Percentiles rank a stretch among this genome's conserved stretches.
Conservation (phyloP, 2,113 vertebrate species). For the Centropus bengalensis region DNA sequence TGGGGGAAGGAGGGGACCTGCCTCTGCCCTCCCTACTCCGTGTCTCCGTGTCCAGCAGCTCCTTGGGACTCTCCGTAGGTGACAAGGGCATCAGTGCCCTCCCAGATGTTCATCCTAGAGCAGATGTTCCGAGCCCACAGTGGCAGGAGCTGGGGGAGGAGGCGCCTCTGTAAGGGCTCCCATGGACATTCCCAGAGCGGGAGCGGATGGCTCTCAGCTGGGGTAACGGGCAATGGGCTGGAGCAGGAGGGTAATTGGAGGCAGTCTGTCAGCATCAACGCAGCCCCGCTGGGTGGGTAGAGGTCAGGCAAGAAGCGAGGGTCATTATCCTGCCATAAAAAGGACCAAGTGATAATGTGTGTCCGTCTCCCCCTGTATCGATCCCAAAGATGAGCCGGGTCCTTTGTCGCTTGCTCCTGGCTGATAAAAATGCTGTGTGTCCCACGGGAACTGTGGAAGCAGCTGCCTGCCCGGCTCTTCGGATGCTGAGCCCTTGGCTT, state of each 20-base stretch:
- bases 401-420: not conserved
- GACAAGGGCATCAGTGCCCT: not conserved
- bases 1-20: not conserved
- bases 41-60: not conserved
- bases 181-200: not conserved
- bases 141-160: not conserved
- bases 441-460: not conserved
- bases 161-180: not conserved
- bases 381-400: not conserved
- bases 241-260: not conserved
- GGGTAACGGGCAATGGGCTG: not conserved
- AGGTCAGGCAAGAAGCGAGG: not conserved
- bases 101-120: not conserved
- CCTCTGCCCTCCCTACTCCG: not conserved
- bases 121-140: accelerated
- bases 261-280: not conserved
- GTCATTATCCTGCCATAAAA: not conserved
- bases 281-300: not conserved
- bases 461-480: accelerated
- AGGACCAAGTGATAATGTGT: not conserved
- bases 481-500: not conserved
- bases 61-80: not conserved
- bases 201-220: not conserved
- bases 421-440: accelerated
- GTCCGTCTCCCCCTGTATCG: not conserved